Conservation (phyloP, 2,113 vertebrate genomes). For the Mus musculus region DNA sequence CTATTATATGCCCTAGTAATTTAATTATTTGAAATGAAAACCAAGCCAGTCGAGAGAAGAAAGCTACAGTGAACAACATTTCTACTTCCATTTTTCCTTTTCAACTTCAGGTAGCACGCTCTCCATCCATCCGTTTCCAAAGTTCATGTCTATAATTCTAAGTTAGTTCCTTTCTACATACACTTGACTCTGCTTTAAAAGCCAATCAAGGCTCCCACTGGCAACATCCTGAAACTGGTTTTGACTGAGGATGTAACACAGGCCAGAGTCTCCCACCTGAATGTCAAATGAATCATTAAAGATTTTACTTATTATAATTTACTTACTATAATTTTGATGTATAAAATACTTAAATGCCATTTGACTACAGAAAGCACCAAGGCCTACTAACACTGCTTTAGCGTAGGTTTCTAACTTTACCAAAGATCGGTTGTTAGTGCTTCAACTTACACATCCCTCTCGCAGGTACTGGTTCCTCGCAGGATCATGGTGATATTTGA, state of each 20-base stretch:
- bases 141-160: not conserved
- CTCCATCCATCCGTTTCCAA: not conserved
- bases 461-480: slow-evolving; percentile 88
- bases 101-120: not conserved
- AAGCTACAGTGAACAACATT: not conserved
- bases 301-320: not conserved
- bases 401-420: slow-evolving; percentile 10
- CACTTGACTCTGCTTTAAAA: slow-evolving; percentile 7
- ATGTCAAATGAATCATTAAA: not conserved
- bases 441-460: slow-evolving; percentile 87
- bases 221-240: not conserved
- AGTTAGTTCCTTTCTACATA: not conserved
- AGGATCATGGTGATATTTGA: slow-evolving; percentile 88
- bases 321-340: not conserved
- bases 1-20: not conserved
- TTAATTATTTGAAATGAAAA: slow-evolving; percentile 49
- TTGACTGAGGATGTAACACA: not conserved
- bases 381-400: not conserved
- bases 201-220: not conserved
- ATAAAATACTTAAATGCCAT: not conserved
- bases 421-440: slow-evolving; percentile 18
- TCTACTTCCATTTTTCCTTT: not conserved
- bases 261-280: not conserved
- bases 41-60: slow-evolving; percentile 36
- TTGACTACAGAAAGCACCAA: not conserved